phyloP scores from a whole-genome alignment of 2,113 vertebrate genomes.

The Pluvianellus socialis region DNA sequence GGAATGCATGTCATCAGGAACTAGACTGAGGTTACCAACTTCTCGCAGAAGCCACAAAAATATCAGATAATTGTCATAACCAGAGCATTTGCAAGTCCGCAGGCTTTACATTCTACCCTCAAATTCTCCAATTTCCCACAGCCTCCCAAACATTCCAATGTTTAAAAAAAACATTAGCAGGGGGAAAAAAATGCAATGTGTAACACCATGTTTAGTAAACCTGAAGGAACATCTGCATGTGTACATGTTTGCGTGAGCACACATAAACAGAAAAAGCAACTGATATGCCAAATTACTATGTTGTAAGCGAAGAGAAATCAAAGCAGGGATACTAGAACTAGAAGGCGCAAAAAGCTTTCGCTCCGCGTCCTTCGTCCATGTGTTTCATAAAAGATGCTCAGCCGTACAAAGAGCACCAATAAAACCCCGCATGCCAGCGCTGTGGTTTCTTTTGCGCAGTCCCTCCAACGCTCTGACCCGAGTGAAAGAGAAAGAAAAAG shows the following conservation, averaged over 20 bases:
- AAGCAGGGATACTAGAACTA: not conserved
- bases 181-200: not conserved
- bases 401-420: not conserved
- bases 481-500: not conserved
- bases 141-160: not conserved
- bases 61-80: not conserved
- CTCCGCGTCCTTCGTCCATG: fast-evolving
- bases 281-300: not conserved
- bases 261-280: not conserved
- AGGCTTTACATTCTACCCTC: not conserved
- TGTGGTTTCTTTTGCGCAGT: not conserved
- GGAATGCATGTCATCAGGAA: not conserved
- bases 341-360: not conserved
- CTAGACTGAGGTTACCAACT: not conserved
- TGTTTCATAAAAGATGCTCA: not conserved
- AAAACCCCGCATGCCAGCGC: not conserved
- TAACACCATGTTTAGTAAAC: not conserved
- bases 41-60: not conserved
- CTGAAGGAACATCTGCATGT: not conserved
- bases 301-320: not conserved
- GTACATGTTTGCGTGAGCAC: not conserved
- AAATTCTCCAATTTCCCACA: not conserved
- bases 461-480: not conserved
- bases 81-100: not conserved
- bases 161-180: not conserved